Conservation (phyloP, 2,888 invertebrate genomes). For the Callyntrura sp. region DNA sequence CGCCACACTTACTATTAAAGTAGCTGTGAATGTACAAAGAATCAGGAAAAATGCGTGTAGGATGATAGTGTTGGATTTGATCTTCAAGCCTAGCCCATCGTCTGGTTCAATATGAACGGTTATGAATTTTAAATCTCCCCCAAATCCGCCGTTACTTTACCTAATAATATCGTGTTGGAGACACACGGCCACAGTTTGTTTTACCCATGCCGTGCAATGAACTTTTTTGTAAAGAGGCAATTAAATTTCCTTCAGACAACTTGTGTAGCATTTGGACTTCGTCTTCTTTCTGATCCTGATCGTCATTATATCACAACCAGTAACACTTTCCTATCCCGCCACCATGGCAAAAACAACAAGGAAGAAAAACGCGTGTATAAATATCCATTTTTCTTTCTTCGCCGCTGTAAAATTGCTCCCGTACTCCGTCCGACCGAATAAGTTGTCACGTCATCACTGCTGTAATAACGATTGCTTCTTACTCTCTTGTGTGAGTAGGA, state of each 20-base stretch:
- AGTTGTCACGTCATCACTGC: slow-evolving; percentile 53
- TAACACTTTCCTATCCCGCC: background rate
- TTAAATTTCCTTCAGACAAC: background rate
- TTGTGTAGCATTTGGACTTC: background rate
- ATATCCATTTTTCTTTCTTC: slow-evolving; percentile 72
- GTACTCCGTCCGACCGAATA: slow-evolving; percentile 51
- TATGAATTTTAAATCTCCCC: background rate
- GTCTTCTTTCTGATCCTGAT: slow-evolving; percentile 4
- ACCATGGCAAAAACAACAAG: slow-evolving; percentile 1
- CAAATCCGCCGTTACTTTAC: too few species aligned
- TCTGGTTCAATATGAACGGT: background rate
- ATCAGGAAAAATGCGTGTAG: too few species aligned
- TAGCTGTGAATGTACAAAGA: too few species aligned
- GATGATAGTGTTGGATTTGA: too few species aligned
- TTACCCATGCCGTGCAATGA: background rate
- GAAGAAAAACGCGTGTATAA: slow-evolving; percentile 34
- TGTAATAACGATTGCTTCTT: slow-evolving; percentile 58
- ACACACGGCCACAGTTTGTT: background rate
- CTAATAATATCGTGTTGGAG: too few species aligned
- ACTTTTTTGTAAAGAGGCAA: background rate
- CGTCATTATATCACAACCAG: slow-evolving; percentile 13
- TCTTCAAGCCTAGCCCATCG: too few species aligned
- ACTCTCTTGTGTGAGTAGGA: background rate
- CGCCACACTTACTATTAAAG: too few species aligned
- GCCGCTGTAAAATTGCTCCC: slow-evolving; percentile 44